Evolutionary conservation across 2,888 invertebrate species (phyloP).

Genomic region (Pherbina coryleti): DNA sequence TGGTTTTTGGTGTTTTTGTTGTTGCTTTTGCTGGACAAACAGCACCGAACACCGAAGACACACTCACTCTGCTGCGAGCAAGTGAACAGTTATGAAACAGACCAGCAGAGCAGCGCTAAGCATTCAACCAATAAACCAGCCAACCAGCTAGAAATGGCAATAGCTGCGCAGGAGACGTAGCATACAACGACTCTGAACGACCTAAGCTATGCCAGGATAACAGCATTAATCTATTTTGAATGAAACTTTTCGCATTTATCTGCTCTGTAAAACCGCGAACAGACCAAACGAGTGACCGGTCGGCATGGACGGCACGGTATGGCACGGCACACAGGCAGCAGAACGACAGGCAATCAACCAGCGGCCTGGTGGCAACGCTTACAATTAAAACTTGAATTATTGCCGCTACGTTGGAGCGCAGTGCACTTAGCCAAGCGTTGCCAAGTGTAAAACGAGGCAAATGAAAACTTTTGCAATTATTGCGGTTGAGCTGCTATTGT

Average conservation of each 20-base stretch:
- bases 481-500: slow-evolving; percentile 28
- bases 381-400: slow-evolving; percentile 36
- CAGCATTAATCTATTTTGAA: slow-evolving; percentile 28
- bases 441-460: slow-evolving; percentile 23
- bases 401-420: slow-evolving; percentile 4
- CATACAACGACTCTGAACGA: background rate
- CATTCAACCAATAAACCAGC: background rate
- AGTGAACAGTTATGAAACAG: background rate
- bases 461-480: slow-evolving; percentile 38
- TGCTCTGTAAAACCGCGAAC: background rate
- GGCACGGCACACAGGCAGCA: background rate
- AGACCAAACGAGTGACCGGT: background rate
- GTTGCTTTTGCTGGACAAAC: background rate
- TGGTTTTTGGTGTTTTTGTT: background rate
- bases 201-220: background rate
- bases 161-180: background rate
- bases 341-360: background rate
- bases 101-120: background rate
- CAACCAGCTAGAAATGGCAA: background rate
- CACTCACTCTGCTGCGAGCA: background rate
- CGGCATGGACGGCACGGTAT: too few relatives aligned
- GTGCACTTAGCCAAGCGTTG: background rate
- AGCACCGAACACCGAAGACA: background rate
- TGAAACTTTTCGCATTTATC: slow-evolving; percentile 32
- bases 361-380: background rate